These are phyloP conservation scores for Agonopterix subpropinquella DNA, from an alignment of 2,888 invertebrate genomes.

Conservation along the genomic window DNA sequence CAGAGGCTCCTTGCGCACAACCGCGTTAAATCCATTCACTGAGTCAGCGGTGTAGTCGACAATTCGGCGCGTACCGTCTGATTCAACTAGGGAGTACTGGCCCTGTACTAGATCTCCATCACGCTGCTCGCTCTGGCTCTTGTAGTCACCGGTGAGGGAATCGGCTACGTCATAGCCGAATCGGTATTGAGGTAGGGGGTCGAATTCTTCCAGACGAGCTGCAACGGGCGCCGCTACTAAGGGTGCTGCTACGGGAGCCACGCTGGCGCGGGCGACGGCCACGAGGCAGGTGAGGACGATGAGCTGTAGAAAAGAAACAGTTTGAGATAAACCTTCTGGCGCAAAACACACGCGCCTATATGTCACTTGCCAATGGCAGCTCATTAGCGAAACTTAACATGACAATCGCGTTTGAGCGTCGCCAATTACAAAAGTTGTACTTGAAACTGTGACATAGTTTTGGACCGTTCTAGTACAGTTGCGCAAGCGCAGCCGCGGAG, in stretches of 20 bases:
- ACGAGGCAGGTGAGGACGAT: constrained; percentile 49
- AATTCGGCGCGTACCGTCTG: constrained; percentile 54
- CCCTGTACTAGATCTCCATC: constrained; percentile 70
- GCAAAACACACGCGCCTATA: not conserved
- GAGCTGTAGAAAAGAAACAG: constrained; percentile 30
- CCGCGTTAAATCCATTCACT: constrained; percentile 56
- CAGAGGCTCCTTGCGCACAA: constrained; percentile 48
- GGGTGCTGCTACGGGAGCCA: constrained; percentile 12
- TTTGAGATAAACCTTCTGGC: too few relatives aligned
- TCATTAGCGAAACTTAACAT: constrained; percentile 4
- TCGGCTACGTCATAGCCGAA: constrained; percentile 59
- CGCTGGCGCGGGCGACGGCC: constrained; percentile 42
- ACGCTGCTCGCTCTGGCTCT: constrained; percentile 61
- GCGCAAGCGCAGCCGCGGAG: constrained; percentile 52
- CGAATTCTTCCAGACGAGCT: constrained; percentile 56
- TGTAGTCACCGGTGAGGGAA: constrained; percentile 56
- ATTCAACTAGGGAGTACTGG: constrained; percentile 50
- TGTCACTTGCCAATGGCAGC: too few relatives aligned
- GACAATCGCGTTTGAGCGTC: constrained; percentile 18
- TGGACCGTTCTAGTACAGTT: constrained; percentile 53
- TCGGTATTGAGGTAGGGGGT: constrained; percentile 74
- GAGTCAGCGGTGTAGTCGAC: constrained; percentile 58
- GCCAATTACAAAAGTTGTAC: constrained; percentile 42
- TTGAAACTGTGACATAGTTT: constrained; percentile 70
- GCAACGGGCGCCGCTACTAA: constrained; percentile 23